Evolutionary conservation across 2,113 vertebrate species (phyloP), one percentile per base, ranked within the genome.

Genomic region (Oenanthe melanoleuca): DNA sequence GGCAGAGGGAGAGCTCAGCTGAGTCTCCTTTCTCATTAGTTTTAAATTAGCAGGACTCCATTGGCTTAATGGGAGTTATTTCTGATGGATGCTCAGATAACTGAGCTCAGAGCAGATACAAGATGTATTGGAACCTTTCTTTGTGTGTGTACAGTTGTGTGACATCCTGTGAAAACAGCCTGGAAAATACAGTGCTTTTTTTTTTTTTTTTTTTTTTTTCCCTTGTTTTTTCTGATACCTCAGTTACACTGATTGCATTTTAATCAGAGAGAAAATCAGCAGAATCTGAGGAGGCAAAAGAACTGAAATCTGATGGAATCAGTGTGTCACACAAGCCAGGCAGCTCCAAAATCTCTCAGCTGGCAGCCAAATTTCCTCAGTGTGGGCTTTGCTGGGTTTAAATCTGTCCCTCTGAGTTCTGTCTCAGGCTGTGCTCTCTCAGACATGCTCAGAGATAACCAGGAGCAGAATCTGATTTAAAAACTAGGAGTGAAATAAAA

Each of bases 371-470:
- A 37, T 37, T 37, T 37, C 34, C 34, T 37, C 34, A 37, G 34
- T 37, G 14, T 52, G 44, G 37, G 22, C 24, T 74, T 40, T 79
- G 38, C 59, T 83, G 38, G 24, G 14, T 40, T 80, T 21, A 64
- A 33, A 25, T 37, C 57, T 71, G 29, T 24, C 28, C 26, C 56
- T 73, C 33, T 33, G 15, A 63, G 24, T 64, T 75, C 29, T 72
- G 8, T 33, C 70, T 56, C 3, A 1, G n/a, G 19, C n/a, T 95
- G 22, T 0, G 0, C 59, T 49, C 3, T 60, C n/a, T 70, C 23
- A 33, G 42, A 24, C 5, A 1, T 8, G 37, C 8, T 29, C 12
- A 2, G 38, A 65, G 37, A 50, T 25, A 70, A 69, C 28, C 38
- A 72, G 57, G 25, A 87, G 40, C 26, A 64, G 44, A 66, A 71